phyloP scores from a whole-genome alignment of 1,140 invertebrate genomes.

The Andricus grossulariae region DNA sequence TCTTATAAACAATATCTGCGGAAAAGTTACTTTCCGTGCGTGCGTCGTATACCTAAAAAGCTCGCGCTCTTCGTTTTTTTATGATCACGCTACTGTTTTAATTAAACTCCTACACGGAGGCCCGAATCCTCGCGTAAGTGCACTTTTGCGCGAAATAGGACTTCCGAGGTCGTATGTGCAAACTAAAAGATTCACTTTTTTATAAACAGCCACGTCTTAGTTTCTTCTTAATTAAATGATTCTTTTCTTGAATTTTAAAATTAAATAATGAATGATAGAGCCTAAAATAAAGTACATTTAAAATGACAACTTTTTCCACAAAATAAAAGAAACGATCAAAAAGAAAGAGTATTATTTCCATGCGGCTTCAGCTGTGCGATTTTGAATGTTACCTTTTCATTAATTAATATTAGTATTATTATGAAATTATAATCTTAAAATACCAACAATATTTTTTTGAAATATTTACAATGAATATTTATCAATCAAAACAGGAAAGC shows the following conservation, averaged over 20 bases:
- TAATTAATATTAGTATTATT: no score
- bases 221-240: constrained; percentile 1
- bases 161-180: constrained; percentile 9
- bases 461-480: no score
- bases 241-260: not conserved
- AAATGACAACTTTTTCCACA: no score
- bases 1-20: not conserved
- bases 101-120: constrained; percentile 25
- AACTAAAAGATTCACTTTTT: constrained; percentile 24
- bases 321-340: no score
- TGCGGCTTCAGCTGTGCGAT: no score
- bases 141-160: constrained; percentile 9
- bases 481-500: no score
- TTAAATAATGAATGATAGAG: no score
- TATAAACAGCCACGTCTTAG: not conserved
- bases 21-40: constrained; percentile 20
- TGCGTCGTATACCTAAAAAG: constrained; percentile 24
- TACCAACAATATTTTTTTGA: no score
- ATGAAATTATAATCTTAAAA: no score
- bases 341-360: no score
- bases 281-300: no score
- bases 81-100: constrained; percentile 27
- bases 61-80: constrained; percentile 27
- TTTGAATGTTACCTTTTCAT: no score
- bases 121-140: constrained; percentile 20